Conservation (phyloP, 2,888 invertebrate species). For the Eutolmus rufibarbis region DNA sequence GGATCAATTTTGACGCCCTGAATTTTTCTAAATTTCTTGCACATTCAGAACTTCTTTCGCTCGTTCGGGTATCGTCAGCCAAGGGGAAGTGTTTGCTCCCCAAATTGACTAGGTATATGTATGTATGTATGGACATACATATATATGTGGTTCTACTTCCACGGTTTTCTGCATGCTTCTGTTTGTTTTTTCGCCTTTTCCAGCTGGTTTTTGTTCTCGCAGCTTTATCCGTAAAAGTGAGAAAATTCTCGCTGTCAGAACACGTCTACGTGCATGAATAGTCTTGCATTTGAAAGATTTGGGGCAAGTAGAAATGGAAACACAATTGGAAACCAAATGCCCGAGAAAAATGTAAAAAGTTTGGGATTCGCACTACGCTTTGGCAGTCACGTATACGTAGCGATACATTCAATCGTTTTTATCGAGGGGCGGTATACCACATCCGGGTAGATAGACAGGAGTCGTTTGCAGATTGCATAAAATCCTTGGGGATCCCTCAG, state of each 20-base stretch:
- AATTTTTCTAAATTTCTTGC: conserved; percentile 12
- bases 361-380: neutral
- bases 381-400: neutral
- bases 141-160: neutral
- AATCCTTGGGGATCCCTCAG: neutral
- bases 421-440: neutral
- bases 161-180: neutral
- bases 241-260: conserved; percentile 44
- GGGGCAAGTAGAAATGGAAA: conserved; percentile 41
- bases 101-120: conserved; percentile 22
- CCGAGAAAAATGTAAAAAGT: conserved; percentile 39
- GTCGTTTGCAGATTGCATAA: neutral
- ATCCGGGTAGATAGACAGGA: neutral
- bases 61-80: neutral
- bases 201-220: neutral
- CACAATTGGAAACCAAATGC: conserved; percentile 44
- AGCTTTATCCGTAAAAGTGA: conserved; percentile 33
- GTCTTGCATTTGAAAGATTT: conserved; percentile 41
- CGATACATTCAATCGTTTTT: neutral
- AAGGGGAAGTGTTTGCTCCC: neutral
- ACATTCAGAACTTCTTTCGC: neutral
- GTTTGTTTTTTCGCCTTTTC: conserved; percentile 1
- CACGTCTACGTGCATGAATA: conserved; percentile 40
- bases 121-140: too few species aligned
- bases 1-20: neutral